phyloP scores from a whole-genome alignment of 2,113 vertebrate genomes.

The Petromus typicus region DNA sequence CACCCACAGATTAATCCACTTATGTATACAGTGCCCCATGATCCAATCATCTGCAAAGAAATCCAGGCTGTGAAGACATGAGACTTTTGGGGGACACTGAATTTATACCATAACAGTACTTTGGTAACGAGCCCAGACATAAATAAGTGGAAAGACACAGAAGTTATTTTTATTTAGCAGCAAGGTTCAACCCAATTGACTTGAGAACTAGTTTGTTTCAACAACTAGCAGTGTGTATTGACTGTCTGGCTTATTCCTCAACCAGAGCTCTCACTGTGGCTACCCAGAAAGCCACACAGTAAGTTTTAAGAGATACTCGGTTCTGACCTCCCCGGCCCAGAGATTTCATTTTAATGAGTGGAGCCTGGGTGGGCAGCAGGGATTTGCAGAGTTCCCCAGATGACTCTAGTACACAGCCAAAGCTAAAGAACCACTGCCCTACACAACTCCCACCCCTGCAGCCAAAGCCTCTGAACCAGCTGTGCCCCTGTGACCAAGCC shows the following conservation, averaged over 20 bases:
- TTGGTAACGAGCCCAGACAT: neutral
- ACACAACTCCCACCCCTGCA: neutral
- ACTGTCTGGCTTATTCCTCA: neutral
- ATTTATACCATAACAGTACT: neutral
- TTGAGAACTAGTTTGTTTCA: constrained; percentile 7
- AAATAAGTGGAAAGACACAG: neutral
- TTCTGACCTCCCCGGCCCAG: neutral
- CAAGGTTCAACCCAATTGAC: constrained; percentile 2
- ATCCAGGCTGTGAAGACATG: neutral
- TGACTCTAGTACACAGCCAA: neutral
- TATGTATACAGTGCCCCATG: neutral
- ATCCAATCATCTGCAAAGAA: neutral
- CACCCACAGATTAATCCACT: neutral
- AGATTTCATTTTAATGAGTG: constrained; percentile 25
- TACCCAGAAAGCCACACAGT: neutral
- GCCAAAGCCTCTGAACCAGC: neutral
- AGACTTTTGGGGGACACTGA: neutral
- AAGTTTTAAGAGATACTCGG: neutral
- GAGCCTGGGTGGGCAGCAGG: neutral
- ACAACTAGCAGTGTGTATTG: neutral
- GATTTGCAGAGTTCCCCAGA: neutral
- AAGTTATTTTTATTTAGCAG: neutral
- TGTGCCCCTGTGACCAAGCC: neutral
- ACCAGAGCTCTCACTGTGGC: neutral
- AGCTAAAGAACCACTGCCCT: neutral